Evolutionary conservation across 2,113 vertebrate species (phyloP), one percentile per base, ranked within the genome.

Genomic region (Odocoileus virginianus): DNA sequence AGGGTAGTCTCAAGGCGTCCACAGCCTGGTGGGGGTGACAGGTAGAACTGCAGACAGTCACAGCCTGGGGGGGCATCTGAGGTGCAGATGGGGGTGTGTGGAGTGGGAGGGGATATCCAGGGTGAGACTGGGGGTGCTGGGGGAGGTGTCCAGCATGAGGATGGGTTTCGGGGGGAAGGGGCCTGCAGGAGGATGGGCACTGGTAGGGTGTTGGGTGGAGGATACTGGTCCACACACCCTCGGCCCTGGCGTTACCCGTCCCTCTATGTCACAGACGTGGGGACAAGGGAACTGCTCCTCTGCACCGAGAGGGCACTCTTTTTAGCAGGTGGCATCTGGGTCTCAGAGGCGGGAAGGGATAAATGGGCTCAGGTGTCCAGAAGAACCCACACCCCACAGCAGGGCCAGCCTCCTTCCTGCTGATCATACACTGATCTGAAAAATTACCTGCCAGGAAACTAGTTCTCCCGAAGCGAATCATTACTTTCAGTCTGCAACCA

Each of bases 251-350:
- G 19, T 5, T 23, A n/a, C 14, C 64, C 1, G 14, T 5, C 33
- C 85, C 52, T 10, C 8, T 19, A 10, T 2, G n/a, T 16, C 71
- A 7, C 5, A 4, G 30, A 6, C 64, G 7, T 25, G 6, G 21
- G 21, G 81, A 87, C 55, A 10, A 17, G 27, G n/a, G 50, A 30
- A 0, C 8, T 1, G 9, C 36, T 12, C 45, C 87, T 30, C 3
- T 0, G 28, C 2, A 1, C 50, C 2, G 3, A 5, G 2, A 12
- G 3, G 13, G 2, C 4, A 0, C 30, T 33, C 58, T 33, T 14
- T 15, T 33, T 1, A 28, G 85, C 45, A 43, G 1, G 21, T 19
- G 27, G 40, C 45, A 21, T 5, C 5, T 13, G 40, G 57, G 27
- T 50, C 74, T 30, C 8, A 0, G 52, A 2, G 14, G 57, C 52